These are phyloP conservation scores for Sebastes trivittatus DNA, from an alignment of 2,797 vertebrate species.

Conservation along the genomic window DNA sequence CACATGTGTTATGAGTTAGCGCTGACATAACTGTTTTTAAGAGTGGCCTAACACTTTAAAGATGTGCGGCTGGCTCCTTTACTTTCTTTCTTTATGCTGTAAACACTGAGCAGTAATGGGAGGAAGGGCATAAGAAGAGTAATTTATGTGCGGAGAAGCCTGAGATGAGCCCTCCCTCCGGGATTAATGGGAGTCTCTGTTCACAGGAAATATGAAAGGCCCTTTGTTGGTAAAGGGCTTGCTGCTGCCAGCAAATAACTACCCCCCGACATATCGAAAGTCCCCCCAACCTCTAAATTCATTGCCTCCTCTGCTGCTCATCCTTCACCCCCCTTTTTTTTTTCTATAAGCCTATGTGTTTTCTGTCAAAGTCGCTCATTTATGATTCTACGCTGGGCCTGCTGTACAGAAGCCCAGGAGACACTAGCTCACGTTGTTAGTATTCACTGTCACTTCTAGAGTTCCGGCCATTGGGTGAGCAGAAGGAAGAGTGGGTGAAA, in stretches of 20 bases:
- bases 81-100: slow-evolving; percentile 64
- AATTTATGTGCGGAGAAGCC: slow-evolving; percentile 81
- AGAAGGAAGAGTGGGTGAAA: slow-evolving; percentile 41
- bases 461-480: slow-evolving; percentile 55
- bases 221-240: slow-evolving; percentile 81
- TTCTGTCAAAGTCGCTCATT: slow-evolving; percentile 80
- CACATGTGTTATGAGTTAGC: slow-evolving; percentile 78
- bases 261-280: slow-evolving; percentile 81
- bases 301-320: slow-evolving; percentile 78
- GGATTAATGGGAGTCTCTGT: slow-evolving; percentile 84
- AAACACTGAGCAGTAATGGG: slow-evolving; percentile 75
- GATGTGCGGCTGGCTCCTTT: slow-evolving; percentile 68
- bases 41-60: slow-evolving; percentile 79
- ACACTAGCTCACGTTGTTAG: slow-evolving; percentile 67
- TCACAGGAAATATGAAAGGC: slow-evolving; percentile 84
- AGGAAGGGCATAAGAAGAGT: slow-evolving; percentile 77
- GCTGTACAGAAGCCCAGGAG: slow-evolving; percentile 68
- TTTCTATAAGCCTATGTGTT: slow-evolving; percentile 68
- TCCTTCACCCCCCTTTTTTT: slow-evolving; percentile 65
- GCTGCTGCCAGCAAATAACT: slow-evolving; percentile 82
- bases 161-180: slow-evolving; percentile 77
- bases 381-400: slow-evolving; percentile 68
- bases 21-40: slow-evolving; percentile 73
- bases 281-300: slow-evolving; percentile 77
- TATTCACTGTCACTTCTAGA: slow-evolving; percentile 74